Evolutionary conservation across 2,113 vertebrate species (phyloP).

Genomic region (Pollachius pollachius): DNA sequence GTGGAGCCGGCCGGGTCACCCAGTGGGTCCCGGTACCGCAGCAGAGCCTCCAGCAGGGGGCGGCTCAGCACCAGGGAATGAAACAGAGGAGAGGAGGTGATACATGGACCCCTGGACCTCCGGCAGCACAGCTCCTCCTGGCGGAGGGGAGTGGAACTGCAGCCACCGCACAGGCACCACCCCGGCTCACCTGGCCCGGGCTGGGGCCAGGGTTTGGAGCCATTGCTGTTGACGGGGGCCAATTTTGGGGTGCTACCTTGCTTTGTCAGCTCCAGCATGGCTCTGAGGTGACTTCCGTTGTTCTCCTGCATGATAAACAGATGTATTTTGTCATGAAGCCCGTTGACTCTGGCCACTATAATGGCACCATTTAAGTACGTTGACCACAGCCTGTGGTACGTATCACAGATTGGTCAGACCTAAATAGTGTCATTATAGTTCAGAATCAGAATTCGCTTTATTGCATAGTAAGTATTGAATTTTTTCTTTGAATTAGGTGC

Average conservation of each 20-base stretch:
- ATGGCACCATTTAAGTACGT: too few relatives aligned
- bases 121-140: constrained; percentile 81
- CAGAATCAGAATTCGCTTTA: too few relatives aligned
- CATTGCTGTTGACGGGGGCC: not conserved
- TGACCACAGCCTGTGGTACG: too few relatives aligned
- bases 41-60: constrained; percentile 57
- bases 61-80: constrained; percentile 65
- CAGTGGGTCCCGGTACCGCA: constrained; percentile 77
- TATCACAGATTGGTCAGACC: too few relatives aligned
- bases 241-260: not conserved
- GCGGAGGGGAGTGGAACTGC: constrained; percentile 25
- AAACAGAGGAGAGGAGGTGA: constrained; percentile 69
- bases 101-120: constrained; percentile 48
- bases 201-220: not conserved
- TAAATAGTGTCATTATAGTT: too few relatives aligned
- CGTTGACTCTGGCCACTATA: not conserved
- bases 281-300: constrained; percentile 42
- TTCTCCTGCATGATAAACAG: constrained; percentile 44
- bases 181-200: constrained; percentile 4
- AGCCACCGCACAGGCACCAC: constrained; percentile 75
- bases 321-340: too few relatives aligned
- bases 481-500: too few relatives aligned
- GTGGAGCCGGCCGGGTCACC: not conserved
- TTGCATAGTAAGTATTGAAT: too few relatives aligned
- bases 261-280: constrained; percentile 46